Percentiles rank a stretch among this genome's conserved stretches.
Conservation (phyloP, 2,797 vertebrate species). For the Mico argentatus region DNA sequence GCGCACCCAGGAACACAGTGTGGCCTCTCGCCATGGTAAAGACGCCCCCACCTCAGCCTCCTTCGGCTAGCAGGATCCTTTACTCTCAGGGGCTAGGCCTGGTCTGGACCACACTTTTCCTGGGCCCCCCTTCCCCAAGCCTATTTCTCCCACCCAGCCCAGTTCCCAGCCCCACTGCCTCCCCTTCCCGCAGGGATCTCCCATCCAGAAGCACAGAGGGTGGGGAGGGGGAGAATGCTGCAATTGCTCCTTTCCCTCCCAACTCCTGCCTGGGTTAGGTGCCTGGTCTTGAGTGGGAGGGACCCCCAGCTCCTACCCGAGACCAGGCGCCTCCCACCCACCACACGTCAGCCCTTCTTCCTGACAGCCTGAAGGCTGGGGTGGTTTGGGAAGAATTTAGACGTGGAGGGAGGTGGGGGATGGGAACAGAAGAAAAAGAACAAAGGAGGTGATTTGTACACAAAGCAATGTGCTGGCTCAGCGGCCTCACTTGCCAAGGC, state of each 20-base stretch:
- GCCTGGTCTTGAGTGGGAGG: neutral
- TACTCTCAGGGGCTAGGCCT: neutral
- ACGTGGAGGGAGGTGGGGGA: constrained; percentile 45
- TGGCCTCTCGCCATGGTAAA: neutral
- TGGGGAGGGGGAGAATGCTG: neutral
- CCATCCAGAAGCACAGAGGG: constrained; percentile 32
- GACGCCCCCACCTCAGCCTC: neutral
- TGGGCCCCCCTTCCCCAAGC: neutral
- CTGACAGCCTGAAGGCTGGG: neutral
- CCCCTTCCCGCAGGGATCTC: neutral
- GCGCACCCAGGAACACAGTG: neutral
- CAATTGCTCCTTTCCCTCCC: neutral
- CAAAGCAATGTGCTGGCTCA: constrained; percentile 77
- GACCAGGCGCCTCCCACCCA: constrained; percentile 21
- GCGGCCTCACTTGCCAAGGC: constrained; percentile 47
- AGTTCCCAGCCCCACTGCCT: neutral
- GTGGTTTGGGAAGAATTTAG: constrained; percentile 64
- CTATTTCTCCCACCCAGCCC: neutral
- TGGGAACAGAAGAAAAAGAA: constrained; percentile 16
- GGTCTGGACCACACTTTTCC: neutral
- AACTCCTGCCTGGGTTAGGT: neutral
- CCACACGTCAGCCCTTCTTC: neutral
- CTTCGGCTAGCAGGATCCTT: neutral
- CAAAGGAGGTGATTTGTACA: constrained; percentile 70
- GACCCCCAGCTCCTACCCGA: neutral